Evolutionary conservation across 2,797 vertebrate species (phyloP).

Genomic region (Dryobates pubescens): DNA sequence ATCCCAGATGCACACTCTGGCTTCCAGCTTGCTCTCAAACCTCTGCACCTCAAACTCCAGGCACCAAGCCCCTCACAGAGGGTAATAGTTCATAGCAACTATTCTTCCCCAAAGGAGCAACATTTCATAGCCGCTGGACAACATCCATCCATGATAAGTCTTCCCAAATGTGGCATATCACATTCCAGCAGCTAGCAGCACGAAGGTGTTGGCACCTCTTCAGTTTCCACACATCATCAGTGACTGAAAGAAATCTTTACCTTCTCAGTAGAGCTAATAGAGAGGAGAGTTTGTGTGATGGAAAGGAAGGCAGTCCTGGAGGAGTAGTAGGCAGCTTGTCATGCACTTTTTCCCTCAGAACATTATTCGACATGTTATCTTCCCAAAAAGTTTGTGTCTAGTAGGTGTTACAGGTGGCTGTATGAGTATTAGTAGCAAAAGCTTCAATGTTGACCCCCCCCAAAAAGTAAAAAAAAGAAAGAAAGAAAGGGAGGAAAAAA

Average conservation of each 20-base stretch:
- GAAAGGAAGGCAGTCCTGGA: not conserved
- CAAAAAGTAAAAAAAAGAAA: not conserved
- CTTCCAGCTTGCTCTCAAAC: not conserved
- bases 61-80: fast-evolving
- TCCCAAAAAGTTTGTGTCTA: not conserved
- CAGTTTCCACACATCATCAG: constrained; percentile 20
- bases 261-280: not conserved
- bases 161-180: not conserved
- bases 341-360: not conserved
- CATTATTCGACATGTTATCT: not conserved
- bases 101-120: not conserved
- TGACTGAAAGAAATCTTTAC: not conserved
- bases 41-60: not conserved
- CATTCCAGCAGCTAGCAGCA: not conserved
- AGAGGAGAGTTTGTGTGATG: not conserved
- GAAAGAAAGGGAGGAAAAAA: not conserved
- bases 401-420: not conserved
- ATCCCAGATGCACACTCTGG: not conserved
- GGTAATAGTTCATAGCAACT: not conserved
- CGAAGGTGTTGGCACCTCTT: not conserved
- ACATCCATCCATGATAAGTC: not conserved
- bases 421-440: not conserved
- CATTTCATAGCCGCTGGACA: not conserved
- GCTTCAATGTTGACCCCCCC: not conserved
- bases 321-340: not conserved